Percentiles rank a stretch among this genome's conserved stretches.
Conservation (phyloP, 2,113 vertebrate genomes). For the Podocnemis expansa region DNA sequence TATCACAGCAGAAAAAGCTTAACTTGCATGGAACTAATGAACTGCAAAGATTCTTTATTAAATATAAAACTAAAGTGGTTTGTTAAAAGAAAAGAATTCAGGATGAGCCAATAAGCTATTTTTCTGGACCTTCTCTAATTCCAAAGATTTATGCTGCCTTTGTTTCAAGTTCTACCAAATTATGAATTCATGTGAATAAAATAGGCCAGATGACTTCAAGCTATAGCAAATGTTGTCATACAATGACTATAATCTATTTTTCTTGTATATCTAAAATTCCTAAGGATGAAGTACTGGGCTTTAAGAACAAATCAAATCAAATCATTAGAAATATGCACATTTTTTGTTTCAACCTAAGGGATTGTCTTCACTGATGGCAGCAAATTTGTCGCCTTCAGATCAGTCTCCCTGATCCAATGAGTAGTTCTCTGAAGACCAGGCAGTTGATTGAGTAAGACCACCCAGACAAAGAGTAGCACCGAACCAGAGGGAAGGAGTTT, state of each 20-base stretch:
- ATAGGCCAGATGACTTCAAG: neutral
- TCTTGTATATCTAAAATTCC: neutral
- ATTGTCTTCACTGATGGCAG: too few species aligned
- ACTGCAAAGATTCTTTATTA: neutral
- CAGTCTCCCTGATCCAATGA: too few species aligned
- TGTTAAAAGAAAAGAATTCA: neutral
- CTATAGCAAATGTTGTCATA: neutral
- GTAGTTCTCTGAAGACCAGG: too few species aligned
- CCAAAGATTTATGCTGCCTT: neutral
- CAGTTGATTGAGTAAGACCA: too few species aligned
- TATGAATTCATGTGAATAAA: neutral
- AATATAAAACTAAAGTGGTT: conserved; percentile 5
- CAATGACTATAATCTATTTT: neutral
- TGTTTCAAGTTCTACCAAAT: conserved; percentile 3
- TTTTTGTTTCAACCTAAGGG: neutral
- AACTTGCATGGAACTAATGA: conserved; percentile 22
- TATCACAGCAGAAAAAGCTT: conserved; percentile 7
- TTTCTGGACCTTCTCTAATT: neutral
- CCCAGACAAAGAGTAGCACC: too few species aligned
- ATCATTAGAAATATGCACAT: neutral
- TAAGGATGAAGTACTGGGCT: accelerated
- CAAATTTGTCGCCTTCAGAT: too few species aligned
- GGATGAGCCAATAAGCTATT: neutral
- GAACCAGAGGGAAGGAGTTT: too few species aligned
- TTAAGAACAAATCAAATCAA: too few species aligned